phyloP scores from a whole-genome alignment of 92 coral and sea anemone species.

The Epizoanthus fatuus region DNA sequence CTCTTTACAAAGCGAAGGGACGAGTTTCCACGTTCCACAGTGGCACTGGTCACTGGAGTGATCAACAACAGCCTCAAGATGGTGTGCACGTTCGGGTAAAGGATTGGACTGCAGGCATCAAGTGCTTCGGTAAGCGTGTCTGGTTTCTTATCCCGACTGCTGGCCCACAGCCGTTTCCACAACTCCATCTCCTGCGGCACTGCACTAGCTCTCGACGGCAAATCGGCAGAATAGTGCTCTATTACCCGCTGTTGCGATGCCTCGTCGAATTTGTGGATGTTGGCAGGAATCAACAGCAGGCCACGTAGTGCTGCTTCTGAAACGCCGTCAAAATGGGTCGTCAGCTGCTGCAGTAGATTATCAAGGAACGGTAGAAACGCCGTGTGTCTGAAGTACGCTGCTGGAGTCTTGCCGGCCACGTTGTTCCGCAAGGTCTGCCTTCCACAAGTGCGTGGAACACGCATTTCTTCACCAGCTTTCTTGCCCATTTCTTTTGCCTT shows the following conservation, averaged over 20 bases:
- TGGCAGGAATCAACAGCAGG: slow-evolving; percentile 60
- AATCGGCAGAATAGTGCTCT: slow-evolving; percentile 55
- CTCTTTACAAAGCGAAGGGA: slow-evolving; percentile 4
- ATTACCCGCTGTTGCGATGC: slow-evolving; percentile 49
- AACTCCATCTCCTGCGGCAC: slow-evolving; percentile 40
- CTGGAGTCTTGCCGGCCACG: slow-evolving; percentile 59
- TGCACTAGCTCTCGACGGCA: slow-evolving; percentile 45
- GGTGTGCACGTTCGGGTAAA: slow-evolving; percentile 44
- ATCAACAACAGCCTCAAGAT: slow-evolving; percentile 34
- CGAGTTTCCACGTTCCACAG: slow-evolving; percentile 28
- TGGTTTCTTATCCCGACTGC: slow-evolving; percentile 31
- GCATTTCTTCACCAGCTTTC: slow-evolving; percentile 45
- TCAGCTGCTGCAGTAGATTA: slow-evolving; percentile 57
- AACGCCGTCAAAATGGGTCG: slow-evolving; percentile 57
- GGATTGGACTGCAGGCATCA: slow-evolving; percentile 46
- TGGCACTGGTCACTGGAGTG: slow-evolving; percentile 57
- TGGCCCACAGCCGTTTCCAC: slow-evolving; percentile 53
- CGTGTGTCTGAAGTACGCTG: slow-evolving; percentile 54
- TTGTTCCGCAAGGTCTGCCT: slow-evolving; percentile 65
- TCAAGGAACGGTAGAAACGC: slow-evolving; percentile 64
- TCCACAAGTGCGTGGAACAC: slow-evolving; percentile 64
- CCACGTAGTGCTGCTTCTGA: slow-evolving; percentile 66
- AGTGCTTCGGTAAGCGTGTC: slow-evolving; percentile 31
- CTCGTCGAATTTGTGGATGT: slow-evolving; percentile 53
- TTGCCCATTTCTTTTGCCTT: slow-evolving; percentile 56